Evolutionary conservation across 2,797 vertebrate species (phyloP), one percentile per base, ranked within the genome.

Genomic region (Sebastes alutus): DNA sequence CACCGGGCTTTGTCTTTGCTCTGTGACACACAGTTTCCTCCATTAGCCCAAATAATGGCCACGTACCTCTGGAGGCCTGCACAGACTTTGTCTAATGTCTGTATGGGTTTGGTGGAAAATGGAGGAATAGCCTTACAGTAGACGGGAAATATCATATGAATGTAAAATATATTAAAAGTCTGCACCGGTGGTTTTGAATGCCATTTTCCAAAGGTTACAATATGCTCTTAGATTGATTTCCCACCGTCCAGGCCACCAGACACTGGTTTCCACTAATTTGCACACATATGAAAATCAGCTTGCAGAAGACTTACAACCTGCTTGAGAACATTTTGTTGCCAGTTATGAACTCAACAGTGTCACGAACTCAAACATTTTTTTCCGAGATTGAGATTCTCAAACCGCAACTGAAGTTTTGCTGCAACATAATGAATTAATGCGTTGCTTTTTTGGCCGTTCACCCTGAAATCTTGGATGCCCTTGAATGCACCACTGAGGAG

Each of bases 31-130:
- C 82, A 76, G 75, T 86, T 93, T 91, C 86, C 83, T 78, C 87
- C 72, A 71, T 85, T 82, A 82, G 78, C 75, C 77, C 83, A 89
- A 90, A 90, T 91, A 91, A 92, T 89, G 86, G 78, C 78, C 72
- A 66, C 46, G 29, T 77, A 70, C 82, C 88, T 81, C 86, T 22
- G 61, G 87, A 88, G 88, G 86, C 79, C 66, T 55, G 20, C 52
- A 7, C 72, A 77, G 81, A 83, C 88, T 77, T 80, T 85, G 78
- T 85, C 52, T 77, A 87, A 81, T 77, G 82, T 80, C 77, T 77
- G 77, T 46, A 52, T 63, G 32, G 65, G 70, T 61, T 66, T 18
- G 54, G 70, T 71, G 72, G 66, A 85, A 87, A 76, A 80, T 3
- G 32, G 25, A 80, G 32, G 0, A 67, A n/a, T 10, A 16, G 13